Conservation (phyloP, 2,888 invertebrate genomes). For the Allolobophora icterica region DNA sequence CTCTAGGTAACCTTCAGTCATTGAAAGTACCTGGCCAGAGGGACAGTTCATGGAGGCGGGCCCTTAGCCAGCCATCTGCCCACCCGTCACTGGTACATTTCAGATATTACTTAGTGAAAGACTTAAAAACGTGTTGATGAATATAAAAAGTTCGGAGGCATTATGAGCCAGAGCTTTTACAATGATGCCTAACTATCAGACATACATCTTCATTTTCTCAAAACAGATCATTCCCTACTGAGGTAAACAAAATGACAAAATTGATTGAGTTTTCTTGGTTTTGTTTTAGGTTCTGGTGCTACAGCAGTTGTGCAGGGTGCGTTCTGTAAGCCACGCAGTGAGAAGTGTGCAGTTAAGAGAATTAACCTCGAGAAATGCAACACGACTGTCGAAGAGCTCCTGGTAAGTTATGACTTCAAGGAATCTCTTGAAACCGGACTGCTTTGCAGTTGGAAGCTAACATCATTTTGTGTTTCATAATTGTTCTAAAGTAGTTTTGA, state of each 20-base stretch:
- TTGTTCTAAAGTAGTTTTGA: not conserved
- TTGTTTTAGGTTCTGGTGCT: constrained; percentile 84
- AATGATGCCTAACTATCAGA: no score
- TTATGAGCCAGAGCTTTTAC: no score
- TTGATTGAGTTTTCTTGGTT: not conserved
- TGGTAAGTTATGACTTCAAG: constrained; percentile 73
- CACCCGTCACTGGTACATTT: no score
- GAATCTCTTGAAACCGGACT: not conserved
- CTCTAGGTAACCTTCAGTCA: no score
- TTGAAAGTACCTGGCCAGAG: no score
- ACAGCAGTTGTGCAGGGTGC: constrained; percentile 95
- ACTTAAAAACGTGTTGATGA: no score
- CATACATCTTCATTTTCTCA: not conserved
- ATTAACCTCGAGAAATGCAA: constrained; percentile 99
- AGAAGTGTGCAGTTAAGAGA: constrained; percentile 96
- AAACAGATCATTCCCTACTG: not conserved
- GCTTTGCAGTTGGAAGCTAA: not conserved
- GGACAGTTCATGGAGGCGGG: no score
- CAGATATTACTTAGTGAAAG: no score
- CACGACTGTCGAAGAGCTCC: constrained; percentile 96
- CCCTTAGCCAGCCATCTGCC: no score
- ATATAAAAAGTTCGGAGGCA: no score
- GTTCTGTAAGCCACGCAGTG: constrained; percentile 84
- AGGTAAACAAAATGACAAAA: not conserved
- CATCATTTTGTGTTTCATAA: not conserved